Evolutionary conservation across 2,113 vertebrate genomes (phyloP).

Genomic region (Pluvianellus socialis): DNA sequence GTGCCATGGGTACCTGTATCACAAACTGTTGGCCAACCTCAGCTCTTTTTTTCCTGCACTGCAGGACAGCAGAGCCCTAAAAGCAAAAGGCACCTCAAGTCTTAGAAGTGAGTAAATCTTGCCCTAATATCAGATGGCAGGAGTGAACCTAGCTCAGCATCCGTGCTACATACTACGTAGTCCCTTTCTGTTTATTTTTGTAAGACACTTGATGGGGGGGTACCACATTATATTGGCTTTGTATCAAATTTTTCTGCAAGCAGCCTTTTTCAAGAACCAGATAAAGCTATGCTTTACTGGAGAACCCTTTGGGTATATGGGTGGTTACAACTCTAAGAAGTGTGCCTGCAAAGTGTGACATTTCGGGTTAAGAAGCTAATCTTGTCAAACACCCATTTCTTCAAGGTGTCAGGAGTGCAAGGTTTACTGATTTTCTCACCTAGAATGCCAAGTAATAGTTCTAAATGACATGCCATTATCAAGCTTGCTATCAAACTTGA

Average conservation of each 20-base stretch:
- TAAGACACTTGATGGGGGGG: neutral
- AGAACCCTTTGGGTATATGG: fast-evolving
- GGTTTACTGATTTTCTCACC: neutral
- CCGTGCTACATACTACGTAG: too few relatives aligned
- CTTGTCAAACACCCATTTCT: neutral
- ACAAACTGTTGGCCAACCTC: neutral
- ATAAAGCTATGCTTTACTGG: neutral
- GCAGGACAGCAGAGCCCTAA: neutral
- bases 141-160: neutral
- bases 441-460: neutral
- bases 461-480: neutral
- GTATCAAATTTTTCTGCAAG: neutral
- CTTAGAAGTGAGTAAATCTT: neutral
- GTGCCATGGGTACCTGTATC: neutral
- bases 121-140: neutral
- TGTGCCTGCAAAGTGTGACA: neutral
- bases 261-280: neutral
- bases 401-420: neutral
- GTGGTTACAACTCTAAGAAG: neutral
- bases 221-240: neutral
- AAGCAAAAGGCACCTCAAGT: neutral
- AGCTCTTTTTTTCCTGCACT: neutral
- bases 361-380: neutral
- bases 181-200: neutral
- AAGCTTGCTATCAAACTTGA: neutral